Evolutionary conservation across 2,888 invertebrate genomes (phyloP), one percentile per base, ranked within the genome.

Genomic region (Thecocarcelia acutangulata): DNA sequence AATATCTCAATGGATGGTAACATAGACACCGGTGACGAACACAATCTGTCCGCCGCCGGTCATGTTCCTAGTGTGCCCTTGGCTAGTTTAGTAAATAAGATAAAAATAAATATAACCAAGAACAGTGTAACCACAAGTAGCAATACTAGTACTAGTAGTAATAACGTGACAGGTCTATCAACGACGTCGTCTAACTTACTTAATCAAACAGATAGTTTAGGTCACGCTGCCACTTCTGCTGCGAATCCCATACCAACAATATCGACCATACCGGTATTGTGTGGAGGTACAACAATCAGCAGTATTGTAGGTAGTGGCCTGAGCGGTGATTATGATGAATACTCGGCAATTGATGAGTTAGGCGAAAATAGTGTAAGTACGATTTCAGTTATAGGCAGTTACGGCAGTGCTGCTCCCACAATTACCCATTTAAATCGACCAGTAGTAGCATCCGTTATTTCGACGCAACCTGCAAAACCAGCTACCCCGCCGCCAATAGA

Each of bases 61-160:
- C 86, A 91, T 8, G 86, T 89, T 86, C 86, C 87, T 80, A 86
- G 87, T 64, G 92, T 90, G 87, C 87, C 90, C 84, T 85, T 90
- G 87, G 87, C 90, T 21, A 86, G 88, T 86, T 87, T 91, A 80
- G 88, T 89, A 87, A 93, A 93, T 85, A 94, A 93, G 88, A 96
- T 96, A 84, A 94, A 95, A 87, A 96, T 96, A 90, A 96, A 96
- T 92, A 96, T 96, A 87, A 94, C 94, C 85, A 96, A 95, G 90
- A 92, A 94, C 11, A 86, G 83, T 85, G 88, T 94, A 85, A 90
- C 91, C 87, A 90, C 91, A 87, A 91, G 91, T 88, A 89, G 91
- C 85, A 89, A 90, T 86, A 87, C 85, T 86, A 86, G 73, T 83
- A 80, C 72, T 76, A 90, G 85, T 90, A 85, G 64, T 82, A 80